A percentile compares a stretch with the other conserved stretches of the same genome.
These are phyloP conservation scores for Zoanthus sansibaricus DNA, from an alignment of 92 coral and sea anemone genomes.

Conservation along the genomic window DNA sequence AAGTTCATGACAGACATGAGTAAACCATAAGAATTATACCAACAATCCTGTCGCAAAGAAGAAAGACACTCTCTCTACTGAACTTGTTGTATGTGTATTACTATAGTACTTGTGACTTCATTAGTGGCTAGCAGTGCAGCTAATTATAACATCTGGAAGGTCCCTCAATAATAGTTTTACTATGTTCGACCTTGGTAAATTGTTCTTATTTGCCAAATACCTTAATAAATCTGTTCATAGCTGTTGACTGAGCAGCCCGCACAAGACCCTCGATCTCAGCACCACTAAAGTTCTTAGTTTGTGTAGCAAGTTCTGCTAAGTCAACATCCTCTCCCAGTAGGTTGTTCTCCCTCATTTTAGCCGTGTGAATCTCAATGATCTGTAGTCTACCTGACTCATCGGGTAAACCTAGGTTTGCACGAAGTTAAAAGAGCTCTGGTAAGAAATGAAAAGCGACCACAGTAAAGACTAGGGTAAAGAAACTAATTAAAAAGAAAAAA, in stretches of 20 bases:
- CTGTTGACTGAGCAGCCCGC: slow-evolving; percentile 97
- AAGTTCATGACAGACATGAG: too few species aligned
- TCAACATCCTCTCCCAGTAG: slow-evolving; percentile 86
- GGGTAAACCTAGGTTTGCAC: slow-evolving; percentile 73
- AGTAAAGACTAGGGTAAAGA: too few species aligned
- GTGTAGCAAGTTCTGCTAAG: slow-evolving; percentile 81
- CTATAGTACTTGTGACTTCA: too few species aligned
- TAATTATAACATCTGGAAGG: too few species aligned
- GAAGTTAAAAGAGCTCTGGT: not conserved
- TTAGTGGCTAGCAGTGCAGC: not conserved
- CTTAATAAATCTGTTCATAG: slow-evolving; percentile 95
- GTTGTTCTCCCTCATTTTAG: slow-evolving; percentile 86
- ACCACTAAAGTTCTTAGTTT: slow-evolving; percentile 99
- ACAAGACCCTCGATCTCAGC: slow-evolving; percentile 99
- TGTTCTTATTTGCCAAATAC: slow-evolving; percentile 29
- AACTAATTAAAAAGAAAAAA: too few species aligned
- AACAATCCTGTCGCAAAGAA: too few species aligned
- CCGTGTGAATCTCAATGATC: slow-evolving; percentile 94
- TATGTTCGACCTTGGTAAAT: not conserved
- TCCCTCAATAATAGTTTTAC: not conserved
- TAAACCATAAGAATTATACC: too few species aligned
- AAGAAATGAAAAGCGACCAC: not conserved
- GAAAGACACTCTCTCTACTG: too few species aligned
- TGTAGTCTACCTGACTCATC: slow-evolving; percentile 96
- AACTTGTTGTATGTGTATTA: too few species aligned